Percentiles rank a stretch among this genome's conserved stretches.
phyloP scores from a whole-genome alignment of 2,113 vertebrate species.

The Albula goreensis region DNA sequence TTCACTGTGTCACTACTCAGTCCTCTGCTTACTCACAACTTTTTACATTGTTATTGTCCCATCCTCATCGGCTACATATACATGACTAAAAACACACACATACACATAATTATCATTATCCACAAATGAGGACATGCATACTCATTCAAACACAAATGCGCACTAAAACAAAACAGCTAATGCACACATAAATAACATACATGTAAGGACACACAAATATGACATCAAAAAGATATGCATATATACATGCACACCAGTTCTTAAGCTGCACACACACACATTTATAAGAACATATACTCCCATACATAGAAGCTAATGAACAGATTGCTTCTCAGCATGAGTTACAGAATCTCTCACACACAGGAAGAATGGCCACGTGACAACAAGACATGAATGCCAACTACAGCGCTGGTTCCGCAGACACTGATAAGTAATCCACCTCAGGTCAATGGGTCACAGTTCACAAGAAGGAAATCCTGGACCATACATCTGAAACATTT shows the following conservation, averaged over 20 bases:
- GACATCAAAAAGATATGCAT: too few species aligned
- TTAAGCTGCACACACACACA: neutral
- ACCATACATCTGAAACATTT: neutral
- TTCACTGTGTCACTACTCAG: too few species aligned
- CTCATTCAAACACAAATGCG: neutral
- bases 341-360: neutral
- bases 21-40: too few species aligned
- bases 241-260: too few species aligned
- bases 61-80: too few species aligned
- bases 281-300: too few species aligned
- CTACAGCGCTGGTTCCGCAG: neutral
- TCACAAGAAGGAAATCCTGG: neutral
- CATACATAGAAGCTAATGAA: neutral
- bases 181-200: neutral
- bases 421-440: neutral
- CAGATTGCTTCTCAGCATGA: constrained; percentile 3
- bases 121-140: neutral
- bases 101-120: neutral
- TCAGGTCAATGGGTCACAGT: neutral
- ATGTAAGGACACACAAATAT: neutral
- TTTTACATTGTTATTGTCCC: too few species aligned
- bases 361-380: neutral
- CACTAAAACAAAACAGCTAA: neutral
- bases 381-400: neutral
- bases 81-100: too few species aligned